A percentile compares a stretch with the other conserved stretches of the same genome.
Conservation (phyloP, 2,113 vertebrate species). For the Poeciliopsis turrubarensis region DNA sequence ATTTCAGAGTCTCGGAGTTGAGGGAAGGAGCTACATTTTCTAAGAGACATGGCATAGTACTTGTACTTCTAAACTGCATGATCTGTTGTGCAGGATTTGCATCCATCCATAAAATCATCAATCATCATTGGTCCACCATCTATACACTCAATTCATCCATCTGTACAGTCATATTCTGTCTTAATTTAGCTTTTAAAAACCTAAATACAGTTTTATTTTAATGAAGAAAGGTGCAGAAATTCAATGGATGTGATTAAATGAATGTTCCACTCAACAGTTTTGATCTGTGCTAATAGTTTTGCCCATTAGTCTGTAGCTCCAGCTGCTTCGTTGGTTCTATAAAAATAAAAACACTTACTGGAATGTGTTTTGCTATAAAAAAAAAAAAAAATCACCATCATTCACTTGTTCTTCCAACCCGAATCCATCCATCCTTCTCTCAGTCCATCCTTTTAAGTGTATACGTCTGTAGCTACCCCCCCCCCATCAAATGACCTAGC, state of each 20-base stretch:
- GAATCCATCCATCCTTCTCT: conserved; percentile 27
- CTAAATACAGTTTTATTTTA: too few relatives aligned
- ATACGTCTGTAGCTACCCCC: background rate
- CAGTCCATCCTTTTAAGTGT: conserved; percentile 18
- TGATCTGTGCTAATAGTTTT: background rate
- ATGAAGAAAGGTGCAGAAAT: background rate
- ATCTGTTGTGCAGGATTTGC: background rate
- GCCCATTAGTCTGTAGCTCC: background rate
- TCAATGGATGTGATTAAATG: background rate
- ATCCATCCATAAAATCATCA: background rate
- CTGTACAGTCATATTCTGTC: background rate
- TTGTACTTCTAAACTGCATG: background rate
- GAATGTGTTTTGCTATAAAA: background rate
- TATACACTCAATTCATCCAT: background rate
- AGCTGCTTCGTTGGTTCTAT: background rate
- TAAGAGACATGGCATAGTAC: background rate
- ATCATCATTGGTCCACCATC: too few relatives aligned
- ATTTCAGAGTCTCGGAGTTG: too few relatives aligned
- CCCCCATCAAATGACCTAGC: conserved; percentile 16
- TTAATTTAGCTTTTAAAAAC: too few relatives aligned
- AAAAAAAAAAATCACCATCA: background rate
- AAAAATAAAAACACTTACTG: background rate
- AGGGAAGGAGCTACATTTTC: background rate
- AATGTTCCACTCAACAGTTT: background rate
- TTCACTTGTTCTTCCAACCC: conserved; percentile 16